Conservation (phyloP, 2,113 vertebrate species). For the Bothrops jararaca region DNA sequence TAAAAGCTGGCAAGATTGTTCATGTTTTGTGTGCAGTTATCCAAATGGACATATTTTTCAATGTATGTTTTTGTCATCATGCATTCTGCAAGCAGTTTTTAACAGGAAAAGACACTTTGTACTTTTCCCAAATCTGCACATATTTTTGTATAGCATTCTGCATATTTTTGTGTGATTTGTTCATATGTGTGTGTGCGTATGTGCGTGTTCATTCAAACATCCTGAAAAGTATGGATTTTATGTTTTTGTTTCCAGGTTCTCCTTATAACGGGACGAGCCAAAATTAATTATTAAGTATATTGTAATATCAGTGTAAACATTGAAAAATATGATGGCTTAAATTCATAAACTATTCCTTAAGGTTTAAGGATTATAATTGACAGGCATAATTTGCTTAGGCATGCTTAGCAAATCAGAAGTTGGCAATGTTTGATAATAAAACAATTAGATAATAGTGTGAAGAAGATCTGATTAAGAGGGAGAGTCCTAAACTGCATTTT, state of each 20-base stretch:
- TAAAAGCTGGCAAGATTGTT: background rate
- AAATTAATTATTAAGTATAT: background rate
- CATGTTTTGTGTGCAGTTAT: background rate
- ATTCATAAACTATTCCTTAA: background rate
- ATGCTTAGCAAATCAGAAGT: too few relatives aligned
- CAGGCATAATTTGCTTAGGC: background rate
- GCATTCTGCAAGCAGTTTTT: background rate
- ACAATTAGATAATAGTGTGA: background rate
- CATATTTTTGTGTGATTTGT: background rate
- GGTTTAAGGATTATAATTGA: background rate
- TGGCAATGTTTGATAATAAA: background rate
- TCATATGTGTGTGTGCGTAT: background rate
- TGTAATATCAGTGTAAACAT: background rate
- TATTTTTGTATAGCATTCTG: background rate
- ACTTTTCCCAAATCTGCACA: background rate
- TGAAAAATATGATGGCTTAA: background rate
- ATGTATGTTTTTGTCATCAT: background rate
- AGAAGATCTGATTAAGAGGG: background rate
- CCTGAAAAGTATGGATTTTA: background rate
- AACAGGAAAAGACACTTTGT: background rate
- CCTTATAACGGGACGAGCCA: background rate
- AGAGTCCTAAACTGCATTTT: background rate
- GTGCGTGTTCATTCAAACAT: background rate
- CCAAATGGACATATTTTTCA: background rate
- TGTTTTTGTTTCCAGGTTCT: background rate